Conservation (phyloP, 2,113 vertebrate species). For the Pardalotus punctatus region DNA sequence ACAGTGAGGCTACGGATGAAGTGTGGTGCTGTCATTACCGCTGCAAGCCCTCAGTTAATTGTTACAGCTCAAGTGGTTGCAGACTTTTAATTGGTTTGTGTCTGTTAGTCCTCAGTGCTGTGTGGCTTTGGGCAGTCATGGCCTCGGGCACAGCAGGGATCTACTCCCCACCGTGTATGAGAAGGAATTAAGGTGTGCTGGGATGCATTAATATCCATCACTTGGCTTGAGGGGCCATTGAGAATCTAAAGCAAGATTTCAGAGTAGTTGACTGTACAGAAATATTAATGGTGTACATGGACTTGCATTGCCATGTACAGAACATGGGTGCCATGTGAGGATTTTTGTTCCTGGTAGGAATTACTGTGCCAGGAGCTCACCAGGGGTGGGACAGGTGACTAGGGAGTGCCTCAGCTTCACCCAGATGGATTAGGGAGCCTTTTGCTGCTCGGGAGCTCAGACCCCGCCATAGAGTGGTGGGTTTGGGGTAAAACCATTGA, state of each 20-base stretch:
- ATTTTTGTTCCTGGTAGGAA: neutral
- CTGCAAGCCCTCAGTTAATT: no score
- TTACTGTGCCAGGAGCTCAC: neutral
- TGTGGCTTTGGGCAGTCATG: neutral
- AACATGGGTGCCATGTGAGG: fast-evolving
- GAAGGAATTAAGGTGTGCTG: neutral
- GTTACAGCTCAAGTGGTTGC: neutral
- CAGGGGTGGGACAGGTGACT: fast-evolving
- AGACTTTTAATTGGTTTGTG: neutral
- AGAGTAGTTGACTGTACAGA: neutral
- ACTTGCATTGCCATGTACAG: fast-evolving
- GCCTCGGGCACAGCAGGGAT: neutral
- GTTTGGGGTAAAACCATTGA: fast-evolving
- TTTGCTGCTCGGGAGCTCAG: neutral
- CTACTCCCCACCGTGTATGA: fast-evolving
- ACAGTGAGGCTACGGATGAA: neutral
- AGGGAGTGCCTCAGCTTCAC: neutral
- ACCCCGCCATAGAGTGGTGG: fast-evolving
- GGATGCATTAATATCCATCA: fast-evolving
- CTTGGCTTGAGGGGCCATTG: neutral
- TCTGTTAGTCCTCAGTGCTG: neutral
- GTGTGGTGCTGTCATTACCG: neutral
- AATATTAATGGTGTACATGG: fast-evolving
- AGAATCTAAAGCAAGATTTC: neutral
- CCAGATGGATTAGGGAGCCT: no score